A percentile compares a stretch with the other conserved stretches of the same genome.
These are phyloP conservation scores for Drosophila engyochracea DNA, from an alignment of 2,888 invertebrate genomes.

Conservation along the genomic window DNA sequence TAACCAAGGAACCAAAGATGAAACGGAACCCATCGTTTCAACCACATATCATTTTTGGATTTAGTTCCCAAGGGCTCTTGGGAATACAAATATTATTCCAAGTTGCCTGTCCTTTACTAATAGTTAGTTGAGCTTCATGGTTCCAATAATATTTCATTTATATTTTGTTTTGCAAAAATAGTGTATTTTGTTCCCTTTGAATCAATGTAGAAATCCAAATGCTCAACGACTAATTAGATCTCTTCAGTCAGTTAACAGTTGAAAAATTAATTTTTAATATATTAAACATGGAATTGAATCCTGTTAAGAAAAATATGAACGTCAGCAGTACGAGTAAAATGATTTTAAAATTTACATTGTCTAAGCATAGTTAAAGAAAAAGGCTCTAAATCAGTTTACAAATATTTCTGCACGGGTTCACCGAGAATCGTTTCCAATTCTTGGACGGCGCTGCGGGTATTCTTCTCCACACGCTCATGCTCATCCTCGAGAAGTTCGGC, in stretches of 20 bases:
- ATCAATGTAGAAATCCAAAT: not conserved
- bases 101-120: not conserved
- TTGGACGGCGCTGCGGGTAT: conserved; percentile 92
- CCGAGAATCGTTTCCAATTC: conserved; percentile 95
- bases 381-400: conserved; percentile 85
- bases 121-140: not conserved
- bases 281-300: not conserved
- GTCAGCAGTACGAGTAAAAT: not conserved
- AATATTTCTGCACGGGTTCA: conserved; percentile 95
- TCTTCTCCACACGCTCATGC: conserved; percentile 92
- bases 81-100: not conserved
- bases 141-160: not conserved
- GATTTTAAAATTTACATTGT: not conserved
- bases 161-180: conserved; percentile 15
- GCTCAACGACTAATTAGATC: not conserved
- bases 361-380: not conserved
- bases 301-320: not conserved
- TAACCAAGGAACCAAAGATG: not conserved
- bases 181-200: conserved; percentile 4
- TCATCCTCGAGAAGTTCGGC: conserved; percentile 97
- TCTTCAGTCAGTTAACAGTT: not conserved
- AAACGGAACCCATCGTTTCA: not conserved
- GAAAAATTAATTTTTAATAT: not conserved
- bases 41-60: not conserved
- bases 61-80: not conserved